Evolutionary conservation across 2,888 invertebrate species (phyloP), one percentile per base, ranked within the genome.

Genomic region (Hypercompe scribonia): DNA sequence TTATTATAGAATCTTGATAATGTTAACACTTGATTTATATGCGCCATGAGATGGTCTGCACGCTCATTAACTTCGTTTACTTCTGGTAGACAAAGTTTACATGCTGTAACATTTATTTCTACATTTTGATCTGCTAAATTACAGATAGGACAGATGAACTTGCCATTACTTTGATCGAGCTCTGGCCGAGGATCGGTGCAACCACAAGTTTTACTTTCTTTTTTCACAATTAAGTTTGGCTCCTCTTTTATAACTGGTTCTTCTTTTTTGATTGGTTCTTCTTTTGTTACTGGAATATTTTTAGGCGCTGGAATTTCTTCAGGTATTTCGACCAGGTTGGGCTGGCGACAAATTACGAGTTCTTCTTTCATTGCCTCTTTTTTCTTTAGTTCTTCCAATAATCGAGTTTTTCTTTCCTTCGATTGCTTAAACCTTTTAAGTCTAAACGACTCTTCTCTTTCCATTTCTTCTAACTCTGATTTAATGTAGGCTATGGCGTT

Each of bases 401-500:
- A 39, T 31, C 34, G 3, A 2, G 58, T 10, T 18, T 70, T 73
- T 68, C 65, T 78, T 0, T 80, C 80, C 68, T 88, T 84, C 64
- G 79, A 73, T 54, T 87, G 79, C 74, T 90, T 89, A 69, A 90
- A 88, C 64, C 87, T 68, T 79, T 88, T 90, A 4, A 90, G 73
- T 76, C 90, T 84, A 76, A 90, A 89, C 67, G 78, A 87, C 66
- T 90, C 89, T 70, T 88, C 88, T 78, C 87, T 67, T 54, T 81
- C 81, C 61, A 42, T 58, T 65, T 81, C 81, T 75, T 88, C 87
- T 42, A 90, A 66, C 69, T 90, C 89, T 8, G 82, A 82, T 18
- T 68, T 36, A 34, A 89, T 89, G 65, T 89, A 90, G 18, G 67
- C 73, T 36, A 85, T 78, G 46, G 86, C 87, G 7, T 80, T 68